phyloP scores from a whole-genome alignment of 2,888 invertebrate species.

The Heliconius hortense region DNA sequence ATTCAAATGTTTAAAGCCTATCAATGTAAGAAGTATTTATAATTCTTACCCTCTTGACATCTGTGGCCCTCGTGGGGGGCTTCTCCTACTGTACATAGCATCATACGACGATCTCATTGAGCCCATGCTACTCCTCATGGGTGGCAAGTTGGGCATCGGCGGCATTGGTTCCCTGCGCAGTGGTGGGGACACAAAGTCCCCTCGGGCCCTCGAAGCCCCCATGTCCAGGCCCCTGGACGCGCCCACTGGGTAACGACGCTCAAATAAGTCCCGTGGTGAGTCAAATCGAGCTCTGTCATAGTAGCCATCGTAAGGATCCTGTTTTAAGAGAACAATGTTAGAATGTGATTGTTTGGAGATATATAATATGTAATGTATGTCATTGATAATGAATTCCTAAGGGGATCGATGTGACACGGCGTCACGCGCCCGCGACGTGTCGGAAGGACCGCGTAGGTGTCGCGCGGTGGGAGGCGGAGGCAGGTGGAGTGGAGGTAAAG shows the following conservation, averaged over 20 bases:
- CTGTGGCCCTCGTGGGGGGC: slow-evolving; percentile 85
- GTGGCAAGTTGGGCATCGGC: slow-evolving; percentile 88
- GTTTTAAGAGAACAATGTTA: slow-evolving; percentile 38
- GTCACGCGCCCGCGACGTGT: slow-evolving; percentile 59
- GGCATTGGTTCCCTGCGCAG: slow-evolving; percentile 90
- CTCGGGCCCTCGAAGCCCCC: slow-evolving; percentile 80
- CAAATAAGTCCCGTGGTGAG: slow-evolving; percentile 89
- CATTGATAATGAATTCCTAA: slow-evolving; percentile 13
- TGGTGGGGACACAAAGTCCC: slow-evolving; percentile 88
- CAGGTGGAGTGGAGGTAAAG: slow-evolving; percentile 44
- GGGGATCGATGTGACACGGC: slow-evolving; percentile 44
- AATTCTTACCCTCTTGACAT: slow-evolving; percentile 77
- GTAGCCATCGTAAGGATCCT: slow-evolving; percentile 89
- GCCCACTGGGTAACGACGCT: slow-evolving; percentile 88
- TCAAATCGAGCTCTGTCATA: slow-evolving; percentile 90
- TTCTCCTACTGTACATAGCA: slow-evolving; percentile 91
- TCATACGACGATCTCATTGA: slow-evolving; percentile 88
- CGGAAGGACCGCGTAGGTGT: slow-evolving; percentile 58
- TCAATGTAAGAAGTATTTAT: neutral
- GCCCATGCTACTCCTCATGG: slow-evolving; percentile 83
- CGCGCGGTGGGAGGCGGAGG: slow-evolving; percentile 63
- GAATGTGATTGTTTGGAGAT: neutral
- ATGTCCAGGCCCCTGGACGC: slow-evolving; percentile 79
- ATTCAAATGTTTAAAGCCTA: neutral
- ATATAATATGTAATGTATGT: slow-evolving; percentile 6